phyloP scores from a whole-genome alignment of 2,888 invertebrate species.

The Eupithecia centaureata region DNA sequence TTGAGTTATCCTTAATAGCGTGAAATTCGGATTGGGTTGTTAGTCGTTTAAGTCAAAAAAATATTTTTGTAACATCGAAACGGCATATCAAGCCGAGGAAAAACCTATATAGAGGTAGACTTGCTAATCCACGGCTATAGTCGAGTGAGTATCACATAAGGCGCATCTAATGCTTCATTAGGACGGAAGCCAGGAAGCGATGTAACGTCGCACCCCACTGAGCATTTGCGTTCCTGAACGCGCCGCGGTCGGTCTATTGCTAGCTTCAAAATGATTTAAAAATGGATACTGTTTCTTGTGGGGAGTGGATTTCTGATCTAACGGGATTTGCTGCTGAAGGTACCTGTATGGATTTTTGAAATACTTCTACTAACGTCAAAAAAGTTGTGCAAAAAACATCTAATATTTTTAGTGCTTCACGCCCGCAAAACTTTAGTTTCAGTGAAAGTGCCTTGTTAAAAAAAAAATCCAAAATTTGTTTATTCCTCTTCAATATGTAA shows the following conservation, averaged over 20 bases:
- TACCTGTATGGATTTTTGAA: slow-evolving; percentile 15
- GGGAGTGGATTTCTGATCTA: slow-evolving; percentile 37
- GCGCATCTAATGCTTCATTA: slow-evolving; percentile 60
- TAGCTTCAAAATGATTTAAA: slow-evolving; percentile 20
- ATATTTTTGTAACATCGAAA: no score
- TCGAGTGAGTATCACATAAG: slow-evolving; percentile 51
- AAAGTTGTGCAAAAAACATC: neutral
- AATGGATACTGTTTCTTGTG: slow-evolving; percentile 40
- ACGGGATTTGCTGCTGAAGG: slow-evolving; percentile 33
- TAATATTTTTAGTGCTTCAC: neutral
- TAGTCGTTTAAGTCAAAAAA: no score
- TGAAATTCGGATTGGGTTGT: no score
- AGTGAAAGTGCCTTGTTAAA: neutral
- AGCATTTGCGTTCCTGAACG: slow-evolving; percentile 58
- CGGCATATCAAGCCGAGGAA: neutral
- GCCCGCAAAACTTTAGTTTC: neutral
- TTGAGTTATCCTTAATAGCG: no score
- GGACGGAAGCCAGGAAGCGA: slow-evolving; percentile 68
- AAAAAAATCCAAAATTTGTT: neutral
- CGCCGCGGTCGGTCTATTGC: slow-evolving; percentile 52
- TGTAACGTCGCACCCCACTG: slow-evolving; percentile 63
- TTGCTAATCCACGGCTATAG: slow-evolving; percentile 32
- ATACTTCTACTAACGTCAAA: no score
- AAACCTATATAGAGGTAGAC: neutral
- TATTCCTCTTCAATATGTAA: neutral